These are phyloP conservation scores for rat (Rattus norvegicus) DNA, from an alignment of 2,113 vertebrate genomes.

Conservation along the genomic window DNA sequence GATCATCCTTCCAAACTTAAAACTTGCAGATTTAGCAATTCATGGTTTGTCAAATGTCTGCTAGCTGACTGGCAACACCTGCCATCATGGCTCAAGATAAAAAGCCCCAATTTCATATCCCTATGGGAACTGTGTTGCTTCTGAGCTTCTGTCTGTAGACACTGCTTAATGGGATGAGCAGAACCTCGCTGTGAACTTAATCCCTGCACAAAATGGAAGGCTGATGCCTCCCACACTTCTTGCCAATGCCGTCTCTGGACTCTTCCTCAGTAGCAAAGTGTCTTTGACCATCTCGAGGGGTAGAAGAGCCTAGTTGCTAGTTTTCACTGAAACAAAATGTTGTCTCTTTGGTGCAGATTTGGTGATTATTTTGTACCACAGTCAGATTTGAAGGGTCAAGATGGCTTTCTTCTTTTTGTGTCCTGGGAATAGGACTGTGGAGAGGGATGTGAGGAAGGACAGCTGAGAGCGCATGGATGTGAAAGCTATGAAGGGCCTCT, in stretches of 20 bases:
- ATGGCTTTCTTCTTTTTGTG: not conserved
- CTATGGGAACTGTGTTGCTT: not conserved
- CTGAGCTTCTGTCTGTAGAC: not conserved
- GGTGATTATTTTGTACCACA: not conserved
- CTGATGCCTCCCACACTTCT: not conserved
- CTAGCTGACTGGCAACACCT: not conserved
- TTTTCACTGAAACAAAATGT: not conserved
- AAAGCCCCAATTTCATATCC: not conserved
- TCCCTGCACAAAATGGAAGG: not conserved
- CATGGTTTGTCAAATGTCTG: not conserved
- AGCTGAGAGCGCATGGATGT: too few species aligned
- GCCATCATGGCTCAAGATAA: not conserved
- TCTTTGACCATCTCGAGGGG: not conserved
- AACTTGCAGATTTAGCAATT: not conserved
- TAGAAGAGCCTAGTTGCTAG: not conserved
- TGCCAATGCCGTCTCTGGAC: not conserved
- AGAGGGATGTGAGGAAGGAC: not conserved
- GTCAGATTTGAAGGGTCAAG: not conserved
- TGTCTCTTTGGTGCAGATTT: not conserved
- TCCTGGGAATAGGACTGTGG: not conserved
- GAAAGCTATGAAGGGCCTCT: too few species aligned
- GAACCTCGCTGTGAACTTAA: not conserved
- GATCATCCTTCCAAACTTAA: not conserved
- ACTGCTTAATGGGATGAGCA: not conserved
- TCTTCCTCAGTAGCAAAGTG: not conserved